These are phyloP conservation scores for Campylomormyrus numenius DNA, from an alignment of 2,113 vertebrate genomes.

Conservation along the genomic window DNA sequence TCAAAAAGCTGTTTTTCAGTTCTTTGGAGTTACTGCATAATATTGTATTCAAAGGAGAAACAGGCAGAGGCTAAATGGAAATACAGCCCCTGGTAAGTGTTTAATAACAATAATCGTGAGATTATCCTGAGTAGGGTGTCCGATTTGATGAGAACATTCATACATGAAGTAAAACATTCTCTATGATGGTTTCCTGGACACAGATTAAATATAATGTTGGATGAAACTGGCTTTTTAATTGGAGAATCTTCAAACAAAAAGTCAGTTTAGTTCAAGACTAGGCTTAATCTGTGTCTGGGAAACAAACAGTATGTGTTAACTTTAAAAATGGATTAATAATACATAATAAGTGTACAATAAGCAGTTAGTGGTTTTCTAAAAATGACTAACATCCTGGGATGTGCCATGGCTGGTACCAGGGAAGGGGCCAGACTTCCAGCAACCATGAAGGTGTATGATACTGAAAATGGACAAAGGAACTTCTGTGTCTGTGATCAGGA, in stretches of 20 bases:
- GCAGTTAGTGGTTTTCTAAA: neutral
- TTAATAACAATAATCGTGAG: neutral
- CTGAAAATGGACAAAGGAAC: neutral
- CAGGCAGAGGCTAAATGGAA: neutral
- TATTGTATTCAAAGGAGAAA: neutral
- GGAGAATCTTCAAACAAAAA: neutral
- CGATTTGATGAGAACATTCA: neutral
- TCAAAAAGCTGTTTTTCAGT: neutral
- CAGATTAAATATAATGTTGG: neutral
- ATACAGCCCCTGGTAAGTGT: neutral
- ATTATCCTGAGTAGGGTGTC: neutral
- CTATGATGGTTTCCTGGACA: neutral
- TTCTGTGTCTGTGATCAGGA: neutral
- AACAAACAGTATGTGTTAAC: neutral
- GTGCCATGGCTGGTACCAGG: neutral
- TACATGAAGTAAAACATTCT: neutral
- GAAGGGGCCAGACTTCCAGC: neutral
- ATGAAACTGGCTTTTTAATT: neutral
- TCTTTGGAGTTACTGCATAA: neutral
- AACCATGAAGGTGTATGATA: neutral
- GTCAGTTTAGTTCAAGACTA: neutral
- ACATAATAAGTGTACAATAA: neutral
- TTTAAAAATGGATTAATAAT: neutral
- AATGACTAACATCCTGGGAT: neutral
- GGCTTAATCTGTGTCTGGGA: neutral